phyloP scores from a whole-genome alignment of 2,797 vertebrate species.

The Mormyrus proboscirostris region DNA sequence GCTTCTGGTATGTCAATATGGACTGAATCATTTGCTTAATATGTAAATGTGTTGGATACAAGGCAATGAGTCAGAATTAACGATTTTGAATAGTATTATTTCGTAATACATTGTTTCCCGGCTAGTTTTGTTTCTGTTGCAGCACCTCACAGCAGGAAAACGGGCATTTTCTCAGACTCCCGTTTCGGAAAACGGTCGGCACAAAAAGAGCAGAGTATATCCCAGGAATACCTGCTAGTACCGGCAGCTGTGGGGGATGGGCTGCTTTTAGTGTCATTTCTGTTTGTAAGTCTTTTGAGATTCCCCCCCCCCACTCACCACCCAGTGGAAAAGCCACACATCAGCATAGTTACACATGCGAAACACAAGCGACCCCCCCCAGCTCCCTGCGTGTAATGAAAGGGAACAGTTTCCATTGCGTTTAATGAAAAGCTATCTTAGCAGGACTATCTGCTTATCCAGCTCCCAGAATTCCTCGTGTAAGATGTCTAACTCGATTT shows the following conservation, averaged over 20 bases:
- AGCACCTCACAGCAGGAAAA: not conserved
- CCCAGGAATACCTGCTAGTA: not conserved
- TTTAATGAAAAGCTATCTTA: slow-evolving; percentile 47
- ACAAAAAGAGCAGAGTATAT: not conserved
- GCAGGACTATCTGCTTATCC: slow-evolving; percentile 41
- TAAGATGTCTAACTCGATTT: slow-evolving; percentile 23
- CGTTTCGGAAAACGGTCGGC: not conserved
- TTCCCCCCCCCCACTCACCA: not conserved
- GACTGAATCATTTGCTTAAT: not conserved
- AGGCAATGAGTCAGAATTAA: not conserved
- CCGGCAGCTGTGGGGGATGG: not conserved
- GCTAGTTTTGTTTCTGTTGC: not conserved
- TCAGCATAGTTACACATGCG: not conserved
- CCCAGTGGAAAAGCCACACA: not conserved
- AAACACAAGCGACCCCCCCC: slow-evolving; percentile 2
- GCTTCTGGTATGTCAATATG: not conserved
- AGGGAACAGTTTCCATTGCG: slow-evolving; percentile 51
- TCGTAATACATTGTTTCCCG: not conserved
- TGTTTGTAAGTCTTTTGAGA: not conserved
- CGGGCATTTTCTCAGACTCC: not conserved
- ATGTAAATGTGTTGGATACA: not conserved
- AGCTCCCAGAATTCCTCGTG: slow-evolving; percentile 23
- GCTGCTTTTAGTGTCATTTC: not conserved
- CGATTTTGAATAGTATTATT: not conserved
- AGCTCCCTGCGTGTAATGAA: slow-evolving; percentile 48